Percentiles rank a stretch among this genome's conserved stretches.
Conservation (phyloP, 1,140 invertebrate species). For the Dendroctonus ponderosae region DNA sequence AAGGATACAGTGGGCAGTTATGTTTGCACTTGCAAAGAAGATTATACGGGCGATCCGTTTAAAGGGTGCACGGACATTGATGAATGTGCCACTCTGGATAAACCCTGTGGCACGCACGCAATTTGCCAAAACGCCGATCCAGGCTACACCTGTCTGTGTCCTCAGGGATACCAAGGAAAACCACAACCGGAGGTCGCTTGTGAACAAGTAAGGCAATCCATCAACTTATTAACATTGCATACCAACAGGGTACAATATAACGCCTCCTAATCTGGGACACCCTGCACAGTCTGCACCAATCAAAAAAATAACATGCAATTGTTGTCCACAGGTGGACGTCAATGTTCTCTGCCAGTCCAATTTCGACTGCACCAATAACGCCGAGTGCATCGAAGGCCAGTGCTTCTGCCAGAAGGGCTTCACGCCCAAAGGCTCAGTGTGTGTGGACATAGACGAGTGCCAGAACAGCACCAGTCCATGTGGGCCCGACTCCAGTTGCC, state of each 20-base stretch:
- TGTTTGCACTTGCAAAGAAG: conserved; percentile 76
- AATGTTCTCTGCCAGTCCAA: conserved; percentile 82
- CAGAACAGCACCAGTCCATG: conserved; percentile 65
- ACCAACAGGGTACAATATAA: no score
- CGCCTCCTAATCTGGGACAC: no score
- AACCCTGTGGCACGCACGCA: conserved; percentile 82
- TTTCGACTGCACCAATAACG: conserved; percentile 90
- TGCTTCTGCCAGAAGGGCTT: conserved; percentile 91
- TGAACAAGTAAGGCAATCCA: conserved; percentile 65
- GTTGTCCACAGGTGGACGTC: conserved; percentile 71
- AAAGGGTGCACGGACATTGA: conserved; percentile 86
- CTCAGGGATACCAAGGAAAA: conserved; percentile 82
- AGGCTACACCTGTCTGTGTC: conserved; percentile 84
- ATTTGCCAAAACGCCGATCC: conserved; percentile 84
- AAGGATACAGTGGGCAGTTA: conserved; percentile 85
- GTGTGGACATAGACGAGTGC: conserved; percentile 84
- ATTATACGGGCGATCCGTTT: conserved; percentile 82
- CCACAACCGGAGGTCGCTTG: conserved; percentile 80
- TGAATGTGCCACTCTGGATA: conserved; percentile 79
- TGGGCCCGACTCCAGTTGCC: conserved; percentile 77
- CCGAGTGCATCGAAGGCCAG: conserved; percentile 81
- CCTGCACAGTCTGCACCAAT: no score
- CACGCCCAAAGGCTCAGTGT: conserved; percentile 72
- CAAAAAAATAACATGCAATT: no score
- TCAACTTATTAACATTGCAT: no score